Percentiles rank a stretch among this genome's conserved stretches.
Evolutionary conservation across 2,888 invertebrate species (phyloP).

Genomic region (Petrophora chlorosata): DNA sequence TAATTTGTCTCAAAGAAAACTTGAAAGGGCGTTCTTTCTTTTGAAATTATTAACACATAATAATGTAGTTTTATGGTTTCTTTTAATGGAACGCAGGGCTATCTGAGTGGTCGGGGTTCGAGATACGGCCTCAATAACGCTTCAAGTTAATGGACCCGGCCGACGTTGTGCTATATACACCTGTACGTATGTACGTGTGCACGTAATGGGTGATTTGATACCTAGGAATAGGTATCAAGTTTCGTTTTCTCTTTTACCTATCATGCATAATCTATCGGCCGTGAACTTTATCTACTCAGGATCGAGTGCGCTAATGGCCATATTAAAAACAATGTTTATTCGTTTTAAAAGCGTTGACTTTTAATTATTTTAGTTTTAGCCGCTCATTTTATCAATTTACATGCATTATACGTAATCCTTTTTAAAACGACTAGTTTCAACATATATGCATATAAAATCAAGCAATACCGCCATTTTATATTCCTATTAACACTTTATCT

Average conservation of each 20-base stretch:
- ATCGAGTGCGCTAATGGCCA: conserved; percentile 19
- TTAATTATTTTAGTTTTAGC: conserved; percentile 8
- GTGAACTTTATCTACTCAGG: conserved; percentile 39
- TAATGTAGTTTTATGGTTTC: conserved; percentile 81
- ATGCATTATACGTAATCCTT: conserved; percentile 2
- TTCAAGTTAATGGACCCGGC: conserved; percentile 71
- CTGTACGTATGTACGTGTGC: conserved; percentile 23
- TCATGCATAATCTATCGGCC: conserved; percentile 25
- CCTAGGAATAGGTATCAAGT: conserved; percentile 28
- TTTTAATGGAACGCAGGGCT: conserved; percentile 79
- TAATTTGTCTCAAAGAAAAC: conserved; percentile 62
- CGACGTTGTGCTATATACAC: conserved; percentile 49
- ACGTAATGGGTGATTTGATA: conserved; percentile 23
- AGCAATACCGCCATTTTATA: conserved; percentile 50
- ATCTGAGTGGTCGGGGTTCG: conserved; percentile 66
- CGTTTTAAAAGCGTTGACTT: conserved; percentile 8
- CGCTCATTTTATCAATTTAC: conserved; percentile 17
- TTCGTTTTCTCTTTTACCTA: conserved; percentile 30
- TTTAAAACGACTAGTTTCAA: conserved; percentile 14
- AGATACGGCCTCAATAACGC: conserved; percentile 74
- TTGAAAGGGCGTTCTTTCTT: conserved; percentile 63
- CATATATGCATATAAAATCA: conserved; percentile 30
- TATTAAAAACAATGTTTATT: conserved; percentile 24
- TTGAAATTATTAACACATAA: conserved; percentile 83
- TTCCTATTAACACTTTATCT: conserved; percentile 68